Conservation (phyloP, 2,797 vertebrate species). For the Fundulus diaphanus region DNA sequence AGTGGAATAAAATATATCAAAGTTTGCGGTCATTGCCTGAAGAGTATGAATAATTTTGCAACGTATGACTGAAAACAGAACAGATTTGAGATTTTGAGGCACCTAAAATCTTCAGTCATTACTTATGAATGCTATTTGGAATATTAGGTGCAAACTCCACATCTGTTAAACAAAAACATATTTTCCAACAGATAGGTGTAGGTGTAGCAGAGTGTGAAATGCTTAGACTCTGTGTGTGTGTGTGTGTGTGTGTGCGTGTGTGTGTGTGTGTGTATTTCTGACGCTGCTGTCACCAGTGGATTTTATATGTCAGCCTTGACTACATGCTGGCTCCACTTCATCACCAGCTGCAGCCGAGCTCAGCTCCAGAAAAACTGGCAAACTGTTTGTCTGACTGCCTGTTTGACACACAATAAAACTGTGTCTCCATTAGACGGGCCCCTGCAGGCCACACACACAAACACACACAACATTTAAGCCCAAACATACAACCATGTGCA, state of each 20-base stretch:
- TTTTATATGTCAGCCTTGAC: conserved; percentile 82
- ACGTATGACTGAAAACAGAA: not conserved
- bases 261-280: conserved; percentile 25
- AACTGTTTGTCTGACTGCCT: conserved; percentile 63
- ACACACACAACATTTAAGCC: not conserved
- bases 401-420: conserved; percentile 73
- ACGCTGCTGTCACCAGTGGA: conserved; percentile 74
- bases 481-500: conserved; percentile 27
- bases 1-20: not conserved
- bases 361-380: conserved; percentile 75
- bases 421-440: conserved; percentile 69
- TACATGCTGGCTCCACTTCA: conserved; percentile 78
- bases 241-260: conserved; percentile 23
- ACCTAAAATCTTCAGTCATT: not conserved
- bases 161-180: conserved; percentile 10
- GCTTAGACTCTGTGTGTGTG: conserved; percentile 6
- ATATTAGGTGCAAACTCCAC: not conserved
- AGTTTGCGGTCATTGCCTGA: not conserved
- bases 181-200: conserved; percentile 13
- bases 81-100: not conserved
- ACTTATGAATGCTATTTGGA: not conserved
- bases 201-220: conserved; percentile 16
- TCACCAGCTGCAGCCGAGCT: conserved; percentile 79
- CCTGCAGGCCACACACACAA: conserved; percentile 12
- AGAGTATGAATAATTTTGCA: not conserved